These are phyloP conservation scores for Acleris cristana DNA, from an alignment of 2,888 invertebrate species.

Conservation along the genomic window DNA sequence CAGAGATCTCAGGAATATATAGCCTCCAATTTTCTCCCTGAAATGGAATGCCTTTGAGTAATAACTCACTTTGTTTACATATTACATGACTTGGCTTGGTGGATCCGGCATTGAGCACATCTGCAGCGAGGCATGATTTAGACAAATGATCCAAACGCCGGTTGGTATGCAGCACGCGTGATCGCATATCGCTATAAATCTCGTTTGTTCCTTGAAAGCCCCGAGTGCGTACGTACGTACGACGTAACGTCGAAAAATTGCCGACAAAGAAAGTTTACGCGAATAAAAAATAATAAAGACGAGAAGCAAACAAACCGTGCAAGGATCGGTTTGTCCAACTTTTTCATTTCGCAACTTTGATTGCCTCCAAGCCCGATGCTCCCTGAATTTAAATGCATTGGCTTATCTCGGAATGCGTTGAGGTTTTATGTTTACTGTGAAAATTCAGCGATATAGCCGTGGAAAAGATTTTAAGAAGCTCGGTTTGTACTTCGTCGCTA, in stretches of 20 bases:
- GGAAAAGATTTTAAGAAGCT: conserved; percentile 1
- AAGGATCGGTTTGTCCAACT: conserved; percentile 53
- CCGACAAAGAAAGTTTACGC: conserved; percentile 42
- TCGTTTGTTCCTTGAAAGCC: conserved; percentile 52
- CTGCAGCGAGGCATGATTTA: conserved; percentile 29
- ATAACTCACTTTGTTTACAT: conserved; percentile 26
- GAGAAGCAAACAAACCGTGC: conserved; percentile 49
- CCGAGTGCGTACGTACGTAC: conserved; percentile 48
- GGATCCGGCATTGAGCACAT: conserved; percentile 26
- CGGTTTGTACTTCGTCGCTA: conserved; percentile 5
- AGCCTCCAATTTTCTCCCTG: neutral
- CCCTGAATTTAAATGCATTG: conserved; percentile 61
- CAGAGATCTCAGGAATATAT: neutral
- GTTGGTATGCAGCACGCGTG: conserved; percentile 44
- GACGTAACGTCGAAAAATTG: conserved; percentile 59
- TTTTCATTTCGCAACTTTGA: conserved; percentile 73
- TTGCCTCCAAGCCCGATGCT: conserved; percentile 53
- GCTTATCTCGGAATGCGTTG: conserved; percentile 50
- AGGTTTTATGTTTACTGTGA: conserved; percentile 28
- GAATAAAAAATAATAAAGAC: conserved; percentile 63
- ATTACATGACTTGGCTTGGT: conserved; percentile 18
- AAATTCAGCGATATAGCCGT: conserved; percentile 14
- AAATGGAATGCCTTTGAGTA: conserved; percentile 21
- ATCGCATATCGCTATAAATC: conserved; percentile 55
- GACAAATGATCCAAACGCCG: conserved; percentile 26